phyloP scores from a whole-genome alignment of 2,888 invertebrate species.

The Agonopterix arenella region DNA sequence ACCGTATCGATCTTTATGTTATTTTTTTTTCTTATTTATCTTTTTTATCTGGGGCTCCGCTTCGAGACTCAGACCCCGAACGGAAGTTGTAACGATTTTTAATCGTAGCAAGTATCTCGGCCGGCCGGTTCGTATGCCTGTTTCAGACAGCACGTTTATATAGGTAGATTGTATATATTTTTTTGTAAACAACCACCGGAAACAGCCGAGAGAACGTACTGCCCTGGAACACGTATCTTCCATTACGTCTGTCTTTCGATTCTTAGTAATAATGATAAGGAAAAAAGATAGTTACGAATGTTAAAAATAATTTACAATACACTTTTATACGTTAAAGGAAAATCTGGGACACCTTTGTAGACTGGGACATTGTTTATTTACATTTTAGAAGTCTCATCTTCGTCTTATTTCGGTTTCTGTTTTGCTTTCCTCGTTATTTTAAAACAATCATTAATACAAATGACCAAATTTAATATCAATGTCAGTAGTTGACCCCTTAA shows the following conservation, averaged over 20 bases:
- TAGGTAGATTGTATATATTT: slow-evolving; percentile 30
- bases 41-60: slow-evolving; percentile 68
- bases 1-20: slow-evolving; percentile 72
- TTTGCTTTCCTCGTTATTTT: background rate
- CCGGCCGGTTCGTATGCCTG: slow-evolving; percentile 53
- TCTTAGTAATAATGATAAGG: slow-evolving; percentile 61
- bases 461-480: slow-evolving; percentile 29
- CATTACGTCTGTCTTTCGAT: slow-evolving; percentile 61
- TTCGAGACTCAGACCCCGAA: slow-evolving; percentile 56
- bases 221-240: slow-evolving; percentile 70
- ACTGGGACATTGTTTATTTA: too few species aligned
- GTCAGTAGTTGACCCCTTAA: slow-evolving; percentile 44
- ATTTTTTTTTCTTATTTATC: slow-evolving; percentile 67
- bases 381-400: background rate
- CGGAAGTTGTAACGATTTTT: slow-evolving; percentile 77
- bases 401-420: background rate
- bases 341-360: too few species aligned
- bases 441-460: background rate
- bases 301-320: slow-evolving; percentile 34
- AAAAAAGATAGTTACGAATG: slow-evolving; percentile 45
- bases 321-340: background rate
- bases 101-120: slow-evolving; percentile 71
- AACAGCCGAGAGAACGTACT: slow-evolving; percentile 56
- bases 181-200: slow-evolving; percentile 73
- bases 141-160: slow-evolving; percentile 58